These are phyloP conservation scores for Phalanger gymnotis DNA, from an alignment of 2,797 vertebrate species.

Conservation along the genomic window DNA sequence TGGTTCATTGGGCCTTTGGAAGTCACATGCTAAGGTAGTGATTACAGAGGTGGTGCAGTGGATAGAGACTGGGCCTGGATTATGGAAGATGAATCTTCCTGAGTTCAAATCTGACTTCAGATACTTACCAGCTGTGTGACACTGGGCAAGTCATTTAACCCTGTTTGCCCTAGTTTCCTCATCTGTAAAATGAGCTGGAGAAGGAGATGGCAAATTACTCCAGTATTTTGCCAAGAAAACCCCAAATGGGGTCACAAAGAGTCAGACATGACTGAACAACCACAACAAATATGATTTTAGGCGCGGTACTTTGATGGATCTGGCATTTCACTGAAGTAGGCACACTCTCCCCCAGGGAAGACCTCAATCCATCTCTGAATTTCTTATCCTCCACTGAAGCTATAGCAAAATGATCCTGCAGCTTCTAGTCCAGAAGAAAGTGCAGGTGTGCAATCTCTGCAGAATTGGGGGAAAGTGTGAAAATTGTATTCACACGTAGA, in stretches of 20 bases:
- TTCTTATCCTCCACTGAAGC: background rate
- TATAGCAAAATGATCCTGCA: background rate
- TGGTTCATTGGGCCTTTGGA: background rate
- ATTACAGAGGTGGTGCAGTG: background rate
- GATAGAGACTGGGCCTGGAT: background rate
- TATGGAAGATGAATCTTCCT: background rate
- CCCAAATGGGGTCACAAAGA: background rate
- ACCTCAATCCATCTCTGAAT: background rate
- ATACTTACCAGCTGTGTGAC: background rate
- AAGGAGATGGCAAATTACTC: background rate
- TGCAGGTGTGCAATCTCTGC: background rate
- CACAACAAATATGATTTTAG: background rate
- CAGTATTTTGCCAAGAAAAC: background rate
- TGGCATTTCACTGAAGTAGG: background rate
- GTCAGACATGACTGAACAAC: background rate
- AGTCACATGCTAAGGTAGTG: background rate
- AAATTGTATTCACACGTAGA: background rate
- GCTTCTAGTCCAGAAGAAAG: background rate
- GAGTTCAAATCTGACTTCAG: background rate
- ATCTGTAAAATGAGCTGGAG: background rate
- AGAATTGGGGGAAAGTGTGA: background rate
- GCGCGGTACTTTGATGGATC: background rate
- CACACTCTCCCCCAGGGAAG: background rate
- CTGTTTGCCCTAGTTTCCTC: background rate
- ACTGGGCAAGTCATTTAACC: background rate